Base-by-base conservation (phyloP, 2,888 invertebrate species). In the Heterodera filipjevi region DNA sequence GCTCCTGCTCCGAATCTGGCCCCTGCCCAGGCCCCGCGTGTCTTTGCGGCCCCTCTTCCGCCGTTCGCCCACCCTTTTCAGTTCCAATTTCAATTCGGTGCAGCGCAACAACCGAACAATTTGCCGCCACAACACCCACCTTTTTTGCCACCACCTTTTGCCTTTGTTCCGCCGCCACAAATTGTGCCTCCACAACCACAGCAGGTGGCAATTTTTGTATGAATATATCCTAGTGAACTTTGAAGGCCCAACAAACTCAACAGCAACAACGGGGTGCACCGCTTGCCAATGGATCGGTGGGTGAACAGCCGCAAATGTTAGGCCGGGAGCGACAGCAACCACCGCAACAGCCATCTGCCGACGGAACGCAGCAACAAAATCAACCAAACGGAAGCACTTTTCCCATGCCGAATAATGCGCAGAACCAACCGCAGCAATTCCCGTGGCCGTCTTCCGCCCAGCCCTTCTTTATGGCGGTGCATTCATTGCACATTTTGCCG, bases 41-140 rank as follows among this genome's bases (percentile, higher is more conserved):
- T 49, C 27, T 35, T 59, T 16, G 39, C 77, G 22, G 53, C 77
- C n/a, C 53, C 68, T 27, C 49, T 46, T 53, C 78, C 78, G 33
- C 66, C 72, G 35, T 71, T 79, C 66, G 66, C 64, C 46, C 53
- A 66, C 35, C 79, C 78, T 2, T 72, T 81, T 49, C 70, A 77
- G 19, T 81, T 81, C 30, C 80, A 71, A 73, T 71, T 35, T 44
- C 81, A 77, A n/a, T 59, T 80, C 49, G 79, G 73, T 0, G 66
- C 33, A 16, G 46, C 78, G 6, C 79, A 77, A 53, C 77, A 59
- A 22, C 70, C 19, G 44, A 27, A 44, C 22, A 77, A 3, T 27
- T 30, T 49, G 19, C 33, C 35, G 27, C 59, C 30, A 33, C 77
- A 77, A 53, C 78, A 44, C 30, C 77, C 73, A 27, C 27, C 75